Conservation (phyloP, 2,113 vertebrate genomes). For the Saimiri boliviensis region DNA sequence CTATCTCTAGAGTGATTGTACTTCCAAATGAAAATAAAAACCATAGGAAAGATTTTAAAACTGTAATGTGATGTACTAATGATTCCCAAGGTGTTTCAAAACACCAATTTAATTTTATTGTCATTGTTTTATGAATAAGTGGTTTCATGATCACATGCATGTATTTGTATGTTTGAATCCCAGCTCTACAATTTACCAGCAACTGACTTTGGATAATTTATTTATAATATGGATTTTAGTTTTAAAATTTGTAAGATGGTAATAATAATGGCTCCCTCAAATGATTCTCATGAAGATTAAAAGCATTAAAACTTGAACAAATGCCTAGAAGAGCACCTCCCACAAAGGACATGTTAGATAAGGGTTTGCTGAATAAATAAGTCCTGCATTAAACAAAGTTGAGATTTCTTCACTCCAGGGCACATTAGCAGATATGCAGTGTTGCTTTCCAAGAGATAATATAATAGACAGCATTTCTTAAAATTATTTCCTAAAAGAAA, state of each 20-base stretch:
- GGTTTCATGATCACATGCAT: background rate
- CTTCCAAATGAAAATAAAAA: background rate
- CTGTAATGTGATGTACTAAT: background rate
- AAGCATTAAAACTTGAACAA: background rate
- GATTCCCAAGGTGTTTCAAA: background rate
- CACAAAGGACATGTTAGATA: background rate
- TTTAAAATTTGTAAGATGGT: background rate
- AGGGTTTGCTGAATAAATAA: background rate
- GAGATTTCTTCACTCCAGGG: background rate
- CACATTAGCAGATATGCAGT: background rate
- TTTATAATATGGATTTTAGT: background rate
- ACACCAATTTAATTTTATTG: background rate
- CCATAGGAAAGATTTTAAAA: background rate
- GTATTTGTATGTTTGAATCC: background rate
- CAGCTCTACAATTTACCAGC: background rate
- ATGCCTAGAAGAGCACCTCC: background rate
- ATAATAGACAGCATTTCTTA: background rate
- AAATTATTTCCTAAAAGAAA: slow-evolving; percentile 18
- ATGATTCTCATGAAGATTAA: background rate
- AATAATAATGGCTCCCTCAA: background rate
- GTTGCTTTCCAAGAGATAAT: background rate
- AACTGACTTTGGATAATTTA: background rate
- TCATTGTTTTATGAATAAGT: background rate
- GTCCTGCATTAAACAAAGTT: background rate
- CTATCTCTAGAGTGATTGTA: background rate